These are phyloP conservation scores for Flexamia atlantica DNA, from an alignment of 2,888 invertebrate genomes.

Conservation along the genomic window DNA sequence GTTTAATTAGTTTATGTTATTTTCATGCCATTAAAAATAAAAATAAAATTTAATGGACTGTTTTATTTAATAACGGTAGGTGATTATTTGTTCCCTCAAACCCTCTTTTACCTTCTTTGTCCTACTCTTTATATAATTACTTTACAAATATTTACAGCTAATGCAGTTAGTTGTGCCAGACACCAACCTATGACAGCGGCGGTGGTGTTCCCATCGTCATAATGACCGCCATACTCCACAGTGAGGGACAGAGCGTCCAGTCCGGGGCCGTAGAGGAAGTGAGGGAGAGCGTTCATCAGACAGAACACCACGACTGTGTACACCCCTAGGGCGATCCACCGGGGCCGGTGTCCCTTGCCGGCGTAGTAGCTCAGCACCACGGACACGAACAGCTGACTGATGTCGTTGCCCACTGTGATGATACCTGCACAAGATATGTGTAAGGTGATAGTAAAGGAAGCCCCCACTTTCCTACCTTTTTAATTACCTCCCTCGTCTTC, in stretches of 20 bases:
- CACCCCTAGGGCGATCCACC: conserved; percentile 83
- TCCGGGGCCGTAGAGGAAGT: conserved; percentile 83
- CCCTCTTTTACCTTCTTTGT: too few relatives aligned
- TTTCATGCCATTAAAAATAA: too few relatives aligned
- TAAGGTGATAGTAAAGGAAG: background rate
- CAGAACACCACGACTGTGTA: conserved; percentile 82
- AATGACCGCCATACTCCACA: conserved; percentile 76
- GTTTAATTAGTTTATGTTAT: too few relatives aligned
- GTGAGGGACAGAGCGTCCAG: conserved; percentile 81
- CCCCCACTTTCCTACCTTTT: too few relatives aligned
- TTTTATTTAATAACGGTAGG: too few relatives aligned
- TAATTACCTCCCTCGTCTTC: too few relatives aligned
- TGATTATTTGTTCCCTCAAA: too few relatives aligned
- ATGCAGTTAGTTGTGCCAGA: too few relatives aligned
- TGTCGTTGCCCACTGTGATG: conserved; percentile 86
- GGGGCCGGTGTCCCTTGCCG: conserved; percentile 83
- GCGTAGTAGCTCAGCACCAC: conserved; percentile 84
- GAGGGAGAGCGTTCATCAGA: conserved; percentile 82
- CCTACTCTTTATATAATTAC: too few relatives aligned
- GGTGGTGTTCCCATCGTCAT: conserved; percentile 45
- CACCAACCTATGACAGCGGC: conserved; percentile 39
- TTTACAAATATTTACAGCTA: too few relatives aligned
- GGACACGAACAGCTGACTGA: conserved; percentile 83
- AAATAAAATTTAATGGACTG: too few relatives aligned
- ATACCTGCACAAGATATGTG: conserved; percentile 75